A percentile compares a stretch with the other conserved stretches of the same genome.
These are phyloP conservation scores for Chrysomela aeneicollis DNA, from an alignment of 2,888 invertebrate genomes.

Conservation along the genomic window DNA sequence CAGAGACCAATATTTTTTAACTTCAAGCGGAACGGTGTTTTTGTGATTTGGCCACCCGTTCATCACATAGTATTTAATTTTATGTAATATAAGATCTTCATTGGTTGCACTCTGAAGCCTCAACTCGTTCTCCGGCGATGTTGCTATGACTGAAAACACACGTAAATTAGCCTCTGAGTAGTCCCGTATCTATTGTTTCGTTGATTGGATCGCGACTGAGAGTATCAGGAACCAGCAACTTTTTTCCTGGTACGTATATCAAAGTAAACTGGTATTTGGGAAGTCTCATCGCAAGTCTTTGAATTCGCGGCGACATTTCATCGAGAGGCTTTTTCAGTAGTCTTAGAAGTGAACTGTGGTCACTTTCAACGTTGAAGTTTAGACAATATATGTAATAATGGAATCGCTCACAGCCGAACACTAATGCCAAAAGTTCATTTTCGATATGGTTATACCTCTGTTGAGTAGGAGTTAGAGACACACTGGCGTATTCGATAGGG, in stretches of 20 bases:
- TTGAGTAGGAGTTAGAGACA: background rate
- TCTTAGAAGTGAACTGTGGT: constrained; percentile 40
- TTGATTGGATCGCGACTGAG: constrained; percentile 27
- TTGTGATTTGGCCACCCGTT: constrained; percentile 32
- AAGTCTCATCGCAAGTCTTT: constrained; percentile 36
- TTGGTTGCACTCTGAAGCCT: constrained; percentile 10
- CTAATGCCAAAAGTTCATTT: constrained; percentile 35
- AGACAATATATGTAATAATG: constrained; percentile 35
- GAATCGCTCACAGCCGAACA: constrained; percentile 43
- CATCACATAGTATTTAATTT: constrained; percentile 22
- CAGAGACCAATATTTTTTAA: constrained; percentile 26
- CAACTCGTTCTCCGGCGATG: constrained; percentile 22
- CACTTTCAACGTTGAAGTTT: constrained; percentile 29
- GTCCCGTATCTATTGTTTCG: constrained; percentile 20
- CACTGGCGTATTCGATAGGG: background rate
- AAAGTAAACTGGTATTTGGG: constrained; percentile 35
- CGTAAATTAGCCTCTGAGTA: constrained; percentile 26
- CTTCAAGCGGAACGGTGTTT: background rate
- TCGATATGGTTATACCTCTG: background rate
- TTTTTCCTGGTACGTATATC: constrained; percentile 38
- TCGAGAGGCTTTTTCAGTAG: constrained; percentile 42
- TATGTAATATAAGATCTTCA: constrained; percentile 11
- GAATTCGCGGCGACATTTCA: constrained; percentile 38
- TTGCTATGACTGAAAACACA: constrained; percentile 24
- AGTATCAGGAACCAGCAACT: constrained; percentile 31